phyloP scores from a whole-genome alignment of 92 coral and sea anemone genomes.

The Parazoanthus atlanticus region DNA sequence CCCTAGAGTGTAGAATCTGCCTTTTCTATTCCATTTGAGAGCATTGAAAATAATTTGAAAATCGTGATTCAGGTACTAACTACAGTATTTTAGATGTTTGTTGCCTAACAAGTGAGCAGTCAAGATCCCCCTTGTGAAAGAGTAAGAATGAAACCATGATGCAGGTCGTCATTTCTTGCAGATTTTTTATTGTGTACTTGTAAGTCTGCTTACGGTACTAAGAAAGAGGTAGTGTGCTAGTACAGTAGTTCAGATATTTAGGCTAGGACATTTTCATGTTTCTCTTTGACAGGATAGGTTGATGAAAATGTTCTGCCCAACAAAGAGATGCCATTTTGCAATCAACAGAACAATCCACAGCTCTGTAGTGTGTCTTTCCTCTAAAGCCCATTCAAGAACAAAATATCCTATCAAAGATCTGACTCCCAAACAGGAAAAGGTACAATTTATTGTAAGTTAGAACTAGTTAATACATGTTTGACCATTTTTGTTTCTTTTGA shows the following conservation, averaged over 20 bases:
- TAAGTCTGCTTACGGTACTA: background rate
- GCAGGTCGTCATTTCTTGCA: no score
- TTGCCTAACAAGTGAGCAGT: no score
- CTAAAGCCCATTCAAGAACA: conserved; percentile 61
- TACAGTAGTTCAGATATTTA: no score
- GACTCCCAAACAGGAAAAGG: conserved; percentile 62
- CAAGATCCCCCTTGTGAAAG: no score
- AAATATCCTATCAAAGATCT: conserved; percentile 72
- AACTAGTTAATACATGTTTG: background rate
- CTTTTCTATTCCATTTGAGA: no score
- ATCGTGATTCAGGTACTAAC: no score
- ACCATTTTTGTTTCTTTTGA: background rate
- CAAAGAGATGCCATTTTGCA: conserved; percentile 31
- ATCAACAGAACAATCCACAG: conserved; percentile 21
- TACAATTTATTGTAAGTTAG: background rate
- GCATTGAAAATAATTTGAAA: no score
- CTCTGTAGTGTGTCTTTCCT: conserved; percentile 11
- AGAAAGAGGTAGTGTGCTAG: no score
- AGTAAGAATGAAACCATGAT: no score
- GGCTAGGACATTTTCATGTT: background rate
- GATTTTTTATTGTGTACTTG: background rate
- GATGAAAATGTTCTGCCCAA: background rate
- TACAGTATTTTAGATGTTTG: no score
- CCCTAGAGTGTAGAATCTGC: no score
- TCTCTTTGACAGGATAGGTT: background rate